Evolutionary conservation across 1,140 invertebrate genomes (phyloP).

Genomic region (Ostrea denselamellosa): DNA sequence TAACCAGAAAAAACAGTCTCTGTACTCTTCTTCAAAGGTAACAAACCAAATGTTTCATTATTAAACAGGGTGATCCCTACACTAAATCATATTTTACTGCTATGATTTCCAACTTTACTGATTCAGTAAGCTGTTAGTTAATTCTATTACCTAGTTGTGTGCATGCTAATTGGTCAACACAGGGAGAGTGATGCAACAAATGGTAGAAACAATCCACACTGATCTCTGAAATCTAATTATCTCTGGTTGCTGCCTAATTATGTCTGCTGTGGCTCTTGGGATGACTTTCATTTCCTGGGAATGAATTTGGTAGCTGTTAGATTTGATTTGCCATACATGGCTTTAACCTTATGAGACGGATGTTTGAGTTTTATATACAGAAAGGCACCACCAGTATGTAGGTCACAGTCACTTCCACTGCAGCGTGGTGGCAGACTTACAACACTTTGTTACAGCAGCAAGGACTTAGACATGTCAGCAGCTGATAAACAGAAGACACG

Average conservation of each 20-base stretch:
- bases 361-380: background rate
- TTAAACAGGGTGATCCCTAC: background rate
- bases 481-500: no score
- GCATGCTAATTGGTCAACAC: constrained; percentile 24
- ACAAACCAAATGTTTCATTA: background rate
- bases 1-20: no score
- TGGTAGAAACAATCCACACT: background rate
- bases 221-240: constrained; percentile 23
- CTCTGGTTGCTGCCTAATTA: constrained; percentile 26
- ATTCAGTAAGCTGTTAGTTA: background rate
- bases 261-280: background rate
- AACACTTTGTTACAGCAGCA: no score
- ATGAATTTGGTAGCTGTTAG: background rate
- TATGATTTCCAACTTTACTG: background rate
- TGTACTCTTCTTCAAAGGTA: no score
- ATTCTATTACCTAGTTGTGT: constrained; percentile 14
- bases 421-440: no score
- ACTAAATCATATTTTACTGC: background rate
- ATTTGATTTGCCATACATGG: constrained; percentile 16
- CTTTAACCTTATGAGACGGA: background rate
- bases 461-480: no score
- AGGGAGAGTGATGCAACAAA: constrained; percentile 22
- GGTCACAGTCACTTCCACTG: no score
- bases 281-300: constrained; percentile 22
- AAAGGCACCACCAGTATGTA: background rate